These are phyloP conservation scores for Erythrolamprus reginae DNA, from an alignment of 2,113 vertebrate species.

Conservation along the genomic window DNA sequence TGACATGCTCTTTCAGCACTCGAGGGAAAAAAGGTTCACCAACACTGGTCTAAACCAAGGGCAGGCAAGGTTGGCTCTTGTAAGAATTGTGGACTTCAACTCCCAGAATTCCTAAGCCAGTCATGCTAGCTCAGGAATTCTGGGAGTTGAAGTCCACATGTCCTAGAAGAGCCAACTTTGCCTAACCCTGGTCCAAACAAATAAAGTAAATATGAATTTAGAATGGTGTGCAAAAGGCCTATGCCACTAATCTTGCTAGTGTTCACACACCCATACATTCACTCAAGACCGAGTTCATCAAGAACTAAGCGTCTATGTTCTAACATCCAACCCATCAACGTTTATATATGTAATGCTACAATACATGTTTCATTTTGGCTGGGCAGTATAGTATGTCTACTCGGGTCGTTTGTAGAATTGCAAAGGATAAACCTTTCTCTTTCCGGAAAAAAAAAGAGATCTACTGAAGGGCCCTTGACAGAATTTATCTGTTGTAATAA, in stretches of 20 bases:
- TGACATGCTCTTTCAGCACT: too few relatives aligned
- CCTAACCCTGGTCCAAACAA: too few relatives aligned
- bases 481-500: constrained; percentile 57
- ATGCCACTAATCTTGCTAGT: neutral
- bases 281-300: neutral
- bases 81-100: too few relatives aligned
- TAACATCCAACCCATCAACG: neutral
- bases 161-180: too few relatives aligned
- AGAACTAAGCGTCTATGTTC: neutral
- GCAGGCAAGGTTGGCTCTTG: too few relatives aligned
- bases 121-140: too few relatives aligned
- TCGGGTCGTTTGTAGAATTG: constrained; percentile 14
- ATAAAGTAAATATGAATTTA: neutral
- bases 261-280: neutral
- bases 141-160: too few relatives aligned
- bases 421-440: constrained; percentile 17
- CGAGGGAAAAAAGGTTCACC: too few relatives aligned
- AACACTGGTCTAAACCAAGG: too few relatives aligned
- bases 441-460: constrained; percentile 25
- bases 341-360: neutral
- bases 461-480: constrained; percentile 29
- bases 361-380: neutral
- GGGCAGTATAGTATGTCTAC: neutral
- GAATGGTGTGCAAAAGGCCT: neutral
- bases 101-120: too few relatives aligned